These are phyloP conservation scores for Cephus cinctus DNA, from an alignment of 1,140 invertebrate species.

Conservation along the genomic window DNA sequence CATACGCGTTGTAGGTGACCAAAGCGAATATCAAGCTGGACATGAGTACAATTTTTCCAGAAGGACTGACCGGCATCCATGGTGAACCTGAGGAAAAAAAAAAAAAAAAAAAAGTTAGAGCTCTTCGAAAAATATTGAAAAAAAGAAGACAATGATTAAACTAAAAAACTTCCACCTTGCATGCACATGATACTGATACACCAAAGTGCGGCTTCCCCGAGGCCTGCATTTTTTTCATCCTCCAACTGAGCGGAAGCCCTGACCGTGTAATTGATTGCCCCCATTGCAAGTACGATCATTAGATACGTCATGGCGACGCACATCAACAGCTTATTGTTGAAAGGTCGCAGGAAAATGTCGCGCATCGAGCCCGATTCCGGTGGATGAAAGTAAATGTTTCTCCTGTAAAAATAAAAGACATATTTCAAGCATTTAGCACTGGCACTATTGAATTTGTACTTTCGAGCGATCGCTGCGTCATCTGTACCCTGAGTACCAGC, in stretches of 20 bases:
- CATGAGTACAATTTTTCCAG: constrained; percentile 60
- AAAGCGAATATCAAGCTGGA: constrained; percentile 61
- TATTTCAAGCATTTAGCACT: neutral
- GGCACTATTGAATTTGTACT: neutral
- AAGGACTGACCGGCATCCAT: constrained; percentile 58
- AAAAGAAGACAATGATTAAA: constrained; percentile 1
- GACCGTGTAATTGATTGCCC: constrained; percentile 52
- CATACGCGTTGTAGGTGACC: constrained; percentile 63
- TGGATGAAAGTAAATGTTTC: constrained; percentile 64
- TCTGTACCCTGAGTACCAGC: too few species aligned
- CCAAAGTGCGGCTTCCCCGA: constrained; percentile 60
- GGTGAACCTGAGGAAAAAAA: constrained; percentile 55
- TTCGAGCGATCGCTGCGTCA: neutral
- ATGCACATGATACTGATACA: constrained; percentile 64
- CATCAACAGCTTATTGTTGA: constrained; percentile 55
- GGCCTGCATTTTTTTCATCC: constrained; percentile 43
- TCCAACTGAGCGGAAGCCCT: constrained; percentile 36
- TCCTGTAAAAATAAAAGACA: constrained; percentile 46
- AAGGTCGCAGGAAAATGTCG: constrained; percentile 65
- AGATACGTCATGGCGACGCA: constrained; percentile 57
- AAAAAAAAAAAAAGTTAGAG: constrained; percentile 2
- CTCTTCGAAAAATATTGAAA: neutral
- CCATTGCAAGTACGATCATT: constrained; percentile 52
- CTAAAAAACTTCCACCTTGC: constrained; percentile 52
- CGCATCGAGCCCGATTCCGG: constrained; percentile 60